Conservation (phyloP, 2,113 vertebrate species). For the Brachionichthys hirsutus region DNA sequence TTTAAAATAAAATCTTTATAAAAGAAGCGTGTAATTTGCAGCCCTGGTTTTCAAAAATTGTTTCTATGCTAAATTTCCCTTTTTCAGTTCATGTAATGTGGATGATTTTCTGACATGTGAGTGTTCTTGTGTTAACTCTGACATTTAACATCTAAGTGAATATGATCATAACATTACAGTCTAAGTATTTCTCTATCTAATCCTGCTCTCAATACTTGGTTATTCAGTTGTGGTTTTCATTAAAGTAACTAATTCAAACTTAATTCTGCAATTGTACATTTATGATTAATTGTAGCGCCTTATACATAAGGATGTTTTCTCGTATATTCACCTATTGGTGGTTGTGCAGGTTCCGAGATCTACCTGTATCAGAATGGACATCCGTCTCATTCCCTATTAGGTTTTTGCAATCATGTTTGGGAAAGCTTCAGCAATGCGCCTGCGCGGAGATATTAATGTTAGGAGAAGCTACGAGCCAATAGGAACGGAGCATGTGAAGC, state of each 20-base stretch:
- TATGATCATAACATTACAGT: background rate
- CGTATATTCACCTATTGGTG: too few species aligned
- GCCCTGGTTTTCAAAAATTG: background rate
- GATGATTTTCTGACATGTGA: background rate
- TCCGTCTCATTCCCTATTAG: background rate
- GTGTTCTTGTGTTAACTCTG: background rate
- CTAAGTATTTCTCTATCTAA: too few species aligned
- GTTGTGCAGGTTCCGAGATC: background rate
- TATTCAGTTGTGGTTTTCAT: too few species aligned
- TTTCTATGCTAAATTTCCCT: background rate
- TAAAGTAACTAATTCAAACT: background rate
- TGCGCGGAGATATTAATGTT: constrained; percentile 5
- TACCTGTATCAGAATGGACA: background rate
- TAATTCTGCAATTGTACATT: background rate
- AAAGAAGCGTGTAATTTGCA: background rate
- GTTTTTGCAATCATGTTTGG: background rate
- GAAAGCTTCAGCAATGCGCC: background rate
- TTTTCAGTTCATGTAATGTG: background rate
- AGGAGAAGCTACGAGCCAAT: constrained; percentile 25
- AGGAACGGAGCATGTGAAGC: constrained; percentile 42
- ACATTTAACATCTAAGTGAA: background rate
- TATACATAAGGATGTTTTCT: background rate
- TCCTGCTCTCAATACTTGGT: too few species aligned
- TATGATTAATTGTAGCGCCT: too few species aligned
- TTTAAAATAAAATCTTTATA: constrained; percentile 53